Conservation (phyloP, 1,140 invertebrate genomes). For the Drosophila hydei region DNA sequence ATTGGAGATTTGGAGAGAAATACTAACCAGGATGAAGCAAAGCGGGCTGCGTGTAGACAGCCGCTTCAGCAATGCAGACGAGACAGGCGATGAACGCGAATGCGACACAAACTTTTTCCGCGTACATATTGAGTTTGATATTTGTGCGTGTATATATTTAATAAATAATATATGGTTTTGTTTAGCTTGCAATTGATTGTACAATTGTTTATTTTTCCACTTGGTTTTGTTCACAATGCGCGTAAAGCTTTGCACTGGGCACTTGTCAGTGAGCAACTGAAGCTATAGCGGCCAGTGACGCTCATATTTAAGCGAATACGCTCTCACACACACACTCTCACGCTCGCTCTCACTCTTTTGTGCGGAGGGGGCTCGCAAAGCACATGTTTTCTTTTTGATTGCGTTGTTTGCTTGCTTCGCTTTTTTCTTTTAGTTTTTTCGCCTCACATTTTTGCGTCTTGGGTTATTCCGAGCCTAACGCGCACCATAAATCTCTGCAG, state of each 20-base stretch:
- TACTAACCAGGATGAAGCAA: conserved; percentile 77
- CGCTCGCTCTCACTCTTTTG: conserved; percentile 1
- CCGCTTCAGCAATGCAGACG: conserved; percentile 61
- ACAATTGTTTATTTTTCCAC: conserved; percentile 30
- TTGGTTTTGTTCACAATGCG: conserved; percentile 31
- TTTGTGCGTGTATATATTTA: background rate
- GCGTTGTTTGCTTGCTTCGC: conserved; percentile 36
- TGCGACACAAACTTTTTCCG: conserved; percentile 67
- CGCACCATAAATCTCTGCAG: conserved; percentile 63
- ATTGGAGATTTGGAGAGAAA: conserved; percentile 4
- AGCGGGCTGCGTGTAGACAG: conserved; percentile 74
- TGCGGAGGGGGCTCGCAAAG: conserved; percentile 22
- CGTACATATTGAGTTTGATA: conserved; percentile 60
- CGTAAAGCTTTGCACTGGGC: conserved; percentile 53
- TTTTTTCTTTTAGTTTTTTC: conserved; percentile 18
- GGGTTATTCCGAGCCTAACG: conserved; percentile 65
- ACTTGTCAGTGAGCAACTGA: conserved; percentile 68
- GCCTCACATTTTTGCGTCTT: conserved; percentile 49
- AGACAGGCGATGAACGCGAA: conserved; percentile 58
- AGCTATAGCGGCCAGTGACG: conserved; percentile 38
- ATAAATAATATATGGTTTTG: background rate
- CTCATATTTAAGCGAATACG: conserved; percentile 67
- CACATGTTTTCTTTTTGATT: conserved; percentile 71
- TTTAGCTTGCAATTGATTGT: conserved; percentile 9
- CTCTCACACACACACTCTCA: background rate